Conservation (phyloP, 2,113 vertebrate species). For the Orycteropus afer region DNA sequence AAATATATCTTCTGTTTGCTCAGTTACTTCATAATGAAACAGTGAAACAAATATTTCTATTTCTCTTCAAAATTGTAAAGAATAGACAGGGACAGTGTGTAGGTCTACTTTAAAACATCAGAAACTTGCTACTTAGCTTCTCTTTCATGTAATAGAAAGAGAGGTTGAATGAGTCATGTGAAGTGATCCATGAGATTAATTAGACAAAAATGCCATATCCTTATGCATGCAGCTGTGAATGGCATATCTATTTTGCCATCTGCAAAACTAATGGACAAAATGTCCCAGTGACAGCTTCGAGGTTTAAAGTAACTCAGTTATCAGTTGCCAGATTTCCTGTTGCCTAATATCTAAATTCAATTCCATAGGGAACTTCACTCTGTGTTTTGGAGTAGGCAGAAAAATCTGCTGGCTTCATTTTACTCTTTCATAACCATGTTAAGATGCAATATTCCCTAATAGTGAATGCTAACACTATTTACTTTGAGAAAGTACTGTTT, state of each 20-base stretch:
- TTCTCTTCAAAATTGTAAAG: neutral
- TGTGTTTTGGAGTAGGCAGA: conserved; percentile 76
- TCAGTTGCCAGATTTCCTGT: conserved; percentile 84
- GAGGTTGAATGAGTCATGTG: conserved; percentile 85
- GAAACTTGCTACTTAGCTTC: conserved; percentile 76
- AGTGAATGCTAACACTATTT: conserved; percentile 62
- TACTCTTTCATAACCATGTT: conserved; percentile 64
- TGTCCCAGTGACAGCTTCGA: conserved; percentile 80
- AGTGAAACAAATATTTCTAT: conserved; percentile 40
- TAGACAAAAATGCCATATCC: conserved; percentile 86
- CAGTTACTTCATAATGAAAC: conserved; percentile 40
- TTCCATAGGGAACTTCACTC: conserved; percentile 71
- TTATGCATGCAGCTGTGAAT: conserved; percentile 81
- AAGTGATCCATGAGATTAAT: conserved; percentile 85
- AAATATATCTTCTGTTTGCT: neutral
- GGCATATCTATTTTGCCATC: conserved; percentile 84
- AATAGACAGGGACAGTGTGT: neutral
- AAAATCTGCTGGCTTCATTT: conserved; percentile 69
- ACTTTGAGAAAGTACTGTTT: conserved; percentile 68
- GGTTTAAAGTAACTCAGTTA: conserved; percentile 77
- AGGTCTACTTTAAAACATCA: conserved; percentile 78
- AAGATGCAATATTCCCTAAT: conserved; percentile 70
- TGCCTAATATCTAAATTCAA: conserved; percentile 82
- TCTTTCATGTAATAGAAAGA: conserved; percentile 79
- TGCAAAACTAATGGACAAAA: conserved; percentile 83